Percentiles rank a stretch among this genome's conserved stretches.
These are phyloP conservation scores for Chironomus tepperi DNA, from an alignment of 1,140 invertebrate genomes.

Conservation along the genomic window DNA sequence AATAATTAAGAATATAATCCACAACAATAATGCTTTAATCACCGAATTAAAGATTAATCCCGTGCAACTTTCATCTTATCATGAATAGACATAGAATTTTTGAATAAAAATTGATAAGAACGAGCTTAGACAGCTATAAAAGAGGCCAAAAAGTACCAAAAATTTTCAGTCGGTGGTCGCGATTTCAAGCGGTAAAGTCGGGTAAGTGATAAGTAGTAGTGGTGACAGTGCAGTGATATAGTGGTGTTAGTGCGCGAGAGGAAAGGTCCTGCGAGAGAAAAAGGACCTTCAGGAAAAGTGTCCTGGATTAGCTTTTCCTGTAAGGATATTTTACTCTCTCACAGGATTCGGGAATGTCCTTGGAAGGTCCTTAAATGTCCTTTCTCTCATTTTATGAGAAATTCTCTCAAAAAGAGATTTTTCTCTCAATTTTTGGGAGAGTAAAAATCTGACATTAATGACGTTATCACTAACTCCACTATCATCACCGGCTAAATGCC, in stretches of 20 bases:
- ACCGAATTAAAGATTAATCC: no score
- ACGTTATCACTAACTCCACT: no score
- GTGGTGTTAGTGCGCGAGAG: background rate
- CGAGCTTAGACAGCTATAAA: background rate
- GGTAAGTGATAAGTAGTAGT: background rate
- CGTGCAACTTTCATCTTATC: background rate
- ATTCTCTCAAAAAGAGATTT: background rate
- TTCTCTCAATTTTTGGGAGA: background rate
- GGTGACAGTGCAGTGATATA: background rate
- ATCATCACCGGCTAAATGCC: no score
- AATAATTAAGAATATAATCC: no score
- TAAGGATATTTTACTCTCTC: background rate
- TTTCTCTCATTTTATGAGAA: background rate
- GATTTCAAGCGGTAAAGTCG: background rate
- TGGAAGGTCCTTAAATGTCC: background rate
- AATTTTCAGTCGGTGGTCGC: constrained; percentile 9
- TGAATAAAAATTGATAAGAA: background rate
- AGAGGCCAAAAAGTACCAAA: background rate
- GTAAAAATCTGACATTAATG: no score
- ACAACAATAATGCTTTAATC: no score
- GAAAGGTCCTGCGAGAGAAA: background rate
- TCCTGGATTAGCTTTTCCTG: constrained; percentile 15
- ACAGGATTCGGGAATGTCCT: background rate
- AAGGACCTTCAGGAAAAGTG: background rate
- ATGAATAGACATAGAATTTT: background rate